A percentile compares a stretch with the other conserved stretches of the same genome.
phyloP scores from a whole-genome alignment of 2,888 invertebrate species.

The Tridacna gigas region DNA sequence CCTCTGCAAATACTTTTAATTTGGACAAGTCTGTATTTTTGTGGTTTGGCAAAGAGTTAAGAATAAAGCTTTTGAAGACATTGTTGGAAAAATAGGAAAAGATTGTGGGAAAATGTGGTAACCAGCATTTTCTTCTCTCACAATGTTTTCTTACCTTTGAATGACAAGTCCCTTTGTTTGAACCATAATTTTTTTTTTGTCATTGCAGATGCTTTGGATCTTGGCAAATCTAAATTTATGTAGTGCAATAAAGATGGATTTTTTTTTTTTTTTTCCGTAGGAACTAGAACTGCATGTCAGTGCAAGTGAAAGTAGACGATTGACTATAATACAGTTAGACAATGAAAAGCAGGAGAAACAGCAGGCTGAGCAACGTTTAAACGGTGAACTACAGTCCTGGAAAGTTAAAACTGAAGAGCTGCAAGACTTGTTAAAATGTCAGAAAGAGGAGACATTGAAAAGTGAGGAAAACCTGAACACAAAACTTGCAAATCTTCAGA shows the following conservation, averaged over 20 bases:
- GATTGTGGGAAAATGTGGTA: too few relatives aligned
- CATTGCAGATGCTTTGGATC: too few relatives aligned
- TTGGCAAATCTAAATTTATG: background rate
- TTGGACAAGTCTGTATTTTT: too few relatives aligned
- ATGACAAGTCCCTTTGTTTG: too few relatives aligned
- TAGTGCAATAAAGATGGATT: background rate
- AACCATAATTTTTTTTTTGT: too few relatives aligned
- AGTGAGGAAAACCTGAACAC: constrained; percentile 45
- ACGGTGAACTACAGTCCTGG: constrained; percentile 38
- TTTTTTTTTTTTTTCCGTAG: constrained; percentile 36
- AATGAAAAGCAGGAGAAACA: constrained; percentile 49
- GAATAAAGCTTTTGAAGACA: too few relatives aligned
- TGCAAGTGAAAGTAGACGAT: constrained; percentile 54
- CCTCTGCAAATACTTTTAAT: too few relatives aligned
- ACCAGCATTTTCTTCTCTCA: too few relatives aligned
- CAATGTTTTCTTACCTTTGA: too few relatives aligned
- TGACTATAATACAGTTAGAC: constrained; percentile 62
- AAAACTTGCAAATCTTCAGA: constrained; percentile 39
- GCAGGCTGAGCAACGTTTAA: constrained; percentile 43
- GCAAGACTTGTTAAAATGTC: constrained; percentile 22
- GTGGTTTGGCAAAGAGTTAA: too few relatives aligned
- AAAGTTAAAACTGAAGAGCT: constrained; percentile 42
- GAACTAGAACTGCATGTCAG: constrained; percentile 61
- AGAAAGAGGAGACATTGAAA: constrained; percentile 37
- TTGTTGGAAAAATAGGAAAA: too few relatives aligned